A percentile compares a stretch with the other conserved stretches of the same genome.
These are phyloP conservation scores for Drosophila dunni DNA, from an alignment of 1,140 invertebrate genomes.

Conservation along the genomic window DNA sequence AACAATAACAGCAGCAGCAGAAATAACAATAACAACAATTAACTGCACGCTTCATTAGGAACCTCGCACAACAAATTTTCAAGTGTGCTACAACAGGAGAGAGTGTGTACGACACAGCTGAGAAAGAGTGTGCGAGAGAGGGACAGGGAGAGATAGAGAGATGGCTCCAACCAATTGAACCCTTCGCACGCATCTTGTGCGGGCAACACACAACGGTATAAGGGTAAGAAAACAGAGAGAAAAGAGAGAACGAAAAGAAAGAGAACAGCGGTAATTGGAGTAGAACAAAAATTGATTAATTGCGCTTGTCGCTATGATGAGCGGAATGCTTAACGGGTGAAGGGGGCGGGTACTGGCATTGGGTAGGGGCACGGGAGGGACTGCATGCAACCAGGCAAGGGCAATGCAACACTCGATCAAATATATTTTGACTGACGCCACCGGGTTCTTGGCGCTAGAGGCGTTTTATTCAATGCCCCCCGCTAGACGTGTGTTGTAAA, in stretches of 20 bases:
- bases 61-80: conserved; percentile 78
- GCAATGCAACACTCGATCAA: conserved; percentile 62
- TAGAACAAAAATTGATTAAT: conserved; percentile 69
- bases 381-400: conserved; percentile 23
- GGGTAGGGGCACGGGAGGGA: neutral
- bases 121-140: too few relatives aligned
- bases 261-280: conserved; percentile 27
- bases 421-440: conserved; percentile 68
- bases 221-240: neutral
- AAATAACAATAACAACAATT: conserved; percentile 65
- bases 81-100: conserved; percentile 54
- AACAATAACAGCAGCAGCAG: conserved; percentile 17
- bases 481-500: neutral
- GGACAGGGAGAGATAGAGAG: neutral
- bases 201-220: conserved; percentile 3
- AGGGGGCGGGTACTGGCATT: conserved; percentile 1
- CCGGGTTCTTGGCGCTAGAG: conserved; percentile 17
- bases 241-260: neutral
- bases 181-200: conserved; percentile 48
- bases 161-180: conserved; percentile 39
- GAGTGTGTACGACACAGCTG: conserved; percentile 2
- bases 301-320: conserved; percentile 26
- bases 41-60: conserved; percentile 74
- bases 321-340: conserved; percentile 1
- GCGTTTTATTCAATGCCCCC: neutral